Conservation (phyloP, 2,113 vertebrate species). For the Syrrhaptes paradoxus region DNA sequence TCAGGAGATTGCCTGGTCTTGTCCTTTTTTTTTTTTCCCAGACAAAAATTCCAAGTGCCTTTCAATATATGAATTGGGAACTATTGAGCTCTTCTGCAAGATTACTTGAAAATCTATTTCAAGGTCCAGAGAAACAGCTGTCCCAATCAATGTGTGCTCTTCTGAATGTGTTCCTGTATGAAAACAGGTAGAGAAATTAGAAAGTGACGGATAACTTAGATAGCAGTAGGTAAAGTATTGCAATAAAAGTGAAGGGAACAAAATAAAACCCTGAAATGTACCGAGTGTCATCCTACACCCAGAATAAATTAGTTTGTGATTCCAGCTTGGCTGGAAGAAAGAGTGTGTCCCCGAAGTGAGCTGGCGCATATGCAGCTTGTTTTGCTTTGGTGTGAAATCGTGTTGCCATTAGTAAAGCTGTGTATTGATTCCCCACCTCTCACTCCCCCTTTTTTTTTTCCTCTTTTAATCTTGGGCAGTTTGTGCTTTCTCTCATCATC, state of each 20-base stretch:
- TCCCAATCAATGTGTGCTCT: neutral
- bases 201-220: neutral
- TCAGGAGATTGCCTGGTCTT: neutral
- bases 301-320: neutral
- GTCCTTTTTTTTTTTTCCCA: neutral
- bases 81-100: constrained; percentile 30
- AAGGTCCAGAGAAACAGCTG: neutral
- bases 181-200: neutral
- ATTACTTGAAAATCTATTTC: constrained; percentile 54
- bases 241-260: neutral
- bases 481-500: neutral
- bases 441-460: fast-evolving
- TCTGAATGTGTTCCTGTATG: neutral
- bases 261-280: neutral
- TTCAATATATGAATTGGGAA: constrained; percentile 2
- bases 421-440: neutral
- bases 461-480: neutral
- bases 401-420: neutral
- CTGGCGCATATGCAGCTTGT: neutral
- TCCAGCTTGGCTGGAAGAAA: neutral
- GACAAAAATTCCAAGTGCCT: neutral
- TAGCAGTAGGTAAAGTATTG: neutral
- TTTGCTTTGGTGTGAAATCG: neutral
- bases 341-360: neutral
- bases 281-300: neutral